phyloP scores from a whole-genome alignment of 92 coral and sea anemone genomes.

The Porites cylindrica region DNA sequence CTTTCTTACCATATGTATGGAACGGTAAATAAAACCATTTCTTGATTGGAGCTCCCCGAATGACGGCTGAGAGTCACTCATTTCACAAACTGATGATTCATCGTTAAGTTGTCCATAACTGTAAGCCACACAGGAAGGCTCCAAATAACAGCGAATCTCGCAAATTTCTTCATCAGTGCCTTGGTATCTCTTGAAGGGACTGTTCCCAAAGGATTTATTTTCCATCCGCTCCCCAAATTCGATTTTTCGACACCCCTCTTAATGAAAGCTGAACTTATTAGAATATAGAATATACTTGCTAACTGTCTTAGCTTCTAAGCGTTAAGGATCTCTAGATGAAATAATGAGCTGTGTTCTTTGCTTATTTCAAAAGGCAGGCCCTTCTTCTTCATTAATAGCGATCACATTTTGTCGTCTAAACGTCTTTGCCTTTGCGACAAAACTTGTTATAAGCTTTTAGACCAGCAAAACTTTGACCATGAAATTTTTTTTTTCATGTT shows the following conservation, averaged over 20 bases:
- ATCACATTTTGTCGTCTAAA: no score
- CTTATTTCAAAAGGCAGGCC: no score
- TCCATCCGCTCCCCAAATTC: not conserved
- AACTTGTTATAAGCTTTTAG: no score
- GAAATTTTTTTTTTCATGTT: no score
- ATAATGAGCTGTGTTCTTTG: no score
- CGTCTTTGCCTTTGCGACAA: no score
- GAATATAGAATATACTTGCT: no score
- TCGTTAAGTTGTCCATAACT: not conserved
- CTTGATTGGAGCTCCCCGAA: not conserved
- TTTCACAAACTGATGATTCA: not conserved
- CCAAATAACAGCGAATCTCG: not conserved
- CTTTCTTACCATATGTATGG: not conserved
- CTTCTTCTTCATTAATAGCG: no score
- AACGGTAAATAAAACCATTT: conserved; percentile 5
- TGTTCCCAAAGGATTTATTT: not conserved
- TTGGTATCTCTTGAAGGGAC: not conserved
- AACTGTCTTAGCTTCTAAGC: no score
- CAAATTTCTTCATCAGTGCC: not conserved
- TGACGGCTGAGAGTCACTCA: not conserved
- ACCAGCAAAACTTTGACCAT: no score
- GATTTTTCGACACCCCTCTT: conserved; percentile 22
- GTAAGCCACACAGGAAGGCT: conserved; percentile 14
- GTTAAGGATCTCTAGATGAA: no score
- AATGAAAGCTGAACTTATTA: not conserved